A percentile compares a stretch with the other conserved stretches of the same genome.
Conservation (phyloP, 2,797 vertebrate species). For the Megalops cyprinoides region DNA sequence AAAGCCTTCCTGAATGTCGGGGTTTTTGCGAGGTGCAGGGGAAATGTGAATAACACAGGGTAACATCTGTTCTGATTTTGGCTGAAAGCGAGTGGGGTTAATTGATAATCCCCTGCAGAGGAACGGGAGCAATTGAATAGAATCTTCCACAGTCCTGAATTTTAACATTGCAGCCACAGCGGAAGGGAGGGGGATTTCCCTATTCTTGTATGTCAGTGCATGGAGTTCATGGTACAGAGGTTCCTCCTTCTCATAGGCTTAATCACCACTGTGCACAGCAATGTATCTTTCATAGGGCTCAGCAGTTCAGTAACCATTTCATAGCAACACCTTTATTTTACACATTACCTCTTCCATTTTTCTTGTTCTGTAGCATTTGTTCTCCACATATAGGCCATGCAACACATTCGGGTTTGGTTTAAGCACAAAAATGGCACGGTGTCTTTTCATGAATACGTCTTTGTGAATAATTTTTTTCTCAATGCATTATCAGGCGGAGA, state of each 20-base stretch:
- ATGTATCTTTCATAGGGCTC: background rate
- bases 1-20: slow-evolving; percentile 8
- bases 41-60: too few relatives aligned
- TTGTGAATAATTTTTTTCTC: too few relatives aligned
- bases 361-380: background rate
- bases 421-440: background rate
- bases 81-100: slow-evolving; percentile 3
- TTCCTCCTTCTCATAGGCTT: background rate
- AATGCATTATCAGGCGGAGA: too few relatives aligned
- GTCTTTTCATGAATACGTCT: background rate
- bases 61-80: slow-evolving; percentile 21
- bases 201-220: background rate
- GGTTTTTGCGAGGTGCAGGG: slow-evolving; percentile 25
- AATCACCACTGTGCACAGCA: background rate
- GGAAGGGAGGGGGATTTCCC: background rate
- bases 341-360: background rate
- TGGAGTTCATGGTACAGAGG: background rate
- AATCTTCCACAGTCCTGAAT: slow-evolving; percentile 11
- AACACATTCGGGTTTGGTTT: background rate
- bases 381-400: background rate
- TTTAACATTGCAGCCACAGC: slow-evolving; percentile 11
- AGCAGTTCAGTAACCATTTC: background rate
- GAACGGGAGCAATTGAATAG: background rate
- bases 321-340: background rate
- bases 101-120: slow-evolving; percentile 8